Conservation (phyloP, 2,888 invertebrate species). For the Salpingus planirostris region DNA sequence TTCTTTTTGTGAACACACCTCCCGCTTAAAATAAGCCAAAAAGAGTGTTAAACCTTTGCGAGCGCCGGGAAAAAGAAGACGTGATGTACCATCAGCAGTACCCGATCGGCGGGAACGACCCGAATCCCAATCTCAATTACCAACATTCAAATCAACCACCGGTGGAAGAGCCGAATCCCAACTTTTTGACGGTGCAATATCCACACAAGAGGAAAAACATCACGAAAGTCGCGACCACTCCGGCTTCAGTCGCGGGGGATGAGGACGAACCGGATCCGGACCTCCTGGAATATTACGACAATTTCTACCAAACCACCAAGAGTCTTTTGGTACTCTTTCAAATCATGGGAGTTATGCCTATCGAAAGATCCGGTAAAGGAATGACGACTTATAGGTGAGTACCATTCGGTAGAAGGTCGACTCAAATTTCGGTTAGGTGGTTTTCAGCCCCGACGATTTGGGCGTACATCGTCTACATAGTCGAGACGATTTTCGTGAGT, state of each 20-base stretch:
- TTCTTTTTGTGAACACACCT: constrained; percentile 23
- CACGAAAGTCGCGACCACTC: constrained; percentile 19
- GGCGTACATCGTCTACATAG: constrained; percentile 55
- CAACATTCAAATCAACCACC: constrained; percentile 8
- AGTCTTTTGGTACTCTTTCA: constrained; percentile 62
- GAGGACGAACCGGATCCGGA: constrained; percentile 39
- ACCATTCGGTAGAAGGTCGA: background rate
- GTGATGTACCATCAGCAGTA: no score
- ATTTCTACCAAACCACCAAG: constrained; percentile 62
- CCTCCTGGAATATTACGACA: constrained; percentile 57
- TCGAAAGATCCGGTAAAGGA: constrained; percentile 55
- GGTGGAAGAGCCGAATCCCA: no score
- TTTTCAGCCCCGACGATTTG: constrained; percentile 57
- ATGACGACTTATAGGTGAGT: constrained; percentile 18
- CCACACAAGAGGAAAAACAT: constrained; percentile 24
- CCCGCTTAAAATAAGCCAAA: no score
- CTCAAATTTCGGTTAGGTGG: constrained; percentile 48
- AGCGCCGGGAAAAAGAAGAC: no score
- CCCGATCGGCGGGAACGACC: no score
- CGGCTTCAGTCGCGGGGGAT: constrained; percentile 14
- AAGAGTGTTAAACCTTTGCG: no score
- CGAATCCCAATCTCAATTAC: no score
- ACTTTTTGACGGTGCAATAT: constrained; percentile 17
- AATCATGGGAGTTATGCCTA: constrained; percentile 69
- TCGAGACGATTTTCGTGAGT: constrained; percentile 48